Base-by-base conservation (phyloP, 1,140 invertebrate species). In the Chrysoperla carnea region DNA sequence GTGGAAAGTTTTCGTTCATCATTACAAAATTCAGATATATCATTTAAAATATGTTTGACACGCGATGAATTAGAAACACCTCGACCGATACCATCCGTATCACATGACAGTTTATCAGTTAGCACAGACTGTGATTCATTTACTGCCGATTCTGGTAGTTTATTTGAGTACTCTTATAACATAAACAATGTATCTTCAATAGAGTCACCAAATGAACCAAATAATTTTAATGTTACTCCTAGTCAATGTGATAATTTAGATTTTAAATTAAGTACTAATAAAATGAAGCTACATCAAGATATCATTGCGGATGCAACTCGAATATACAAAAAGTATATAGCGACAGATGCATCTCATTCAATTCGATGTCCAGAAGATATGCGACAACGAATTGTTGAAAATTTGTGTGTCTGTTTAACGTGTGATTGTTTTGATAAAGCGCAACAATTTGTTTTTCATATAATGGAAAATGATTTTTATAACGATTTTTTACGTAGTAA, bases 401-500 rank as follows among this genome's bases (percentile, higher is more conserved):
- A 59, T 46, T 64, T 73, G 37, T 70, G 69, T 48, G 51, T 51
- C 43, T 57, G 59, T 44, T 45, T 42, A 6, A 44, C 49, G 52
- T 55, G 65, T 8, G 54, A 61, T 29, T 72, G 70, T 53, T 78
- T 76, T 51, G 65, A 67, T 28, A 57, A 72, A 51, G 69, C 80
- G 52, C 72, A 81, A 64, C 60, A 75, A 54, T 63, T 70, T 65
- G 63, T 88, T 52, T 65, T 74, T 52, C 61, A 72, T 48, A 56
- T 70, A 51, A 69, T 84, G 58, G 70, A 80, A 43, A 64, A 62
- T 36, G 66, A 75, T 54, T 70, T 74, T 60, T 68, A 76, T 55
- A 61, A 67, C 57, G 73, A 72, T 41, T 90, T 83, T 61, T 50
- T 78, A 42, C 69, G 71, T 51, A 91, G 84, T 57, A 78, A 81